Percentiles rank a stretch among this genome's conserved stretches.
Conservation (phyloP, 2,113 vertebrate genomes). For the Tyrannus savana region DNA sequence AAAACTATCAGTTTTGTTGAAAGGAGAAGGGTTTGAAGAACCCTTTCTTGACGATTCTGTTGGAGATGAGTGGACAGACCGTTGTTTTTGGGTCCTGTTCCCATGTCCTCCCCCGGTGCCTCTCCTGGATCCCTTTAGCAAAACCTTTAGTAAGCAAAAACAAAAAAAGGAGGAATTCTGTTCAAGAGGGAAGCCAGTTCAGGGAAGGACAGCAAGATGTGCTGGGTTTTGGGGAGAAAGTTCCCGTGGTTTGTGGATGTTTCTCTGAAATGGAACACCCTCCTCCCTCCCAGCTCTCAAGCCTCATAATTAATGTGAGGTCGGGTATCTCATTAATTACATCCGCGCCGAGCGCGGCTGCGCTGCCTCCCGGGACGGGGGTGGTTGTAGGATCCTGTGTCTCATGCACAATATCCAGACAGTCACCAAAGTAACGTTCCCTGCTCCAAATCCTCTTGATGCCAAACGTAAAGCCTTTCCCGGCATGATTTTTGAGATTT, state of each 20-base stretch:
- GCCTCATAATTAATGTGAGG: neutral
- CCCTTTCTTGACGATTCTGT: neutral
- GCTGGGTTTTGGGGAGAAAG: neutral
- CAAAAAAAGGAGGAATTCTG: neutral
- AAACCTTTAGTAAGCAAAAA: neutral
- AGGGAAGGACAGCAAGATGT: rapidly evolving
- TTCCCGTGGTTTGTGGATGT: neutral
- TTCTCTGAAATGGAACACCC: neutral
- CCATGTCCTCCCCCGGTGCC: neutral
- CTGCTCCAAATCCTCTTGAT: neutral
- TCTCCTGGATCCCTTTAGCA: neutral
- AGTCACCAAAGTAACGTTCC: rapidly evolving
- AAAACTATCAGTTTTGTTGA: neutral
- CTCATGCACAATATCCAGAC: rapidly evolving
- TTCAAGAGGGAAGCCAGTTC: neutral
- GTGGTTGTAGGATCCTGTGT: neutral
- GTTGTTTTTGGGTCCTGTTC: rapidly evolving
- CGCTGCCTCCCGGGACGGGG: neutral
- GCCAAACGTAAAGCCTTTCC: neutral
- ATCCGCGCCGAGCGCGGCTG: rapidly evolving
- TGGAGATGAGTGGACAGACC: neutral
- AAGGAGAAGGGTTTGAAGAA: neutral
- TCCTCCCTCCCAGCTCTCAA: neutral
- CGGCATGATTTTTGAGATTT: rapidly evolving
- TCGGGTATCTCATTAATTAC: slow-evolving; percentile 11